A percentile compares a stretch with the other conserved stretches of the same genome.
phyloP scores from a whole-genome alignment of 2,797 vertebrate genomes.

The Sebastes kiyomatsui region DNA sequence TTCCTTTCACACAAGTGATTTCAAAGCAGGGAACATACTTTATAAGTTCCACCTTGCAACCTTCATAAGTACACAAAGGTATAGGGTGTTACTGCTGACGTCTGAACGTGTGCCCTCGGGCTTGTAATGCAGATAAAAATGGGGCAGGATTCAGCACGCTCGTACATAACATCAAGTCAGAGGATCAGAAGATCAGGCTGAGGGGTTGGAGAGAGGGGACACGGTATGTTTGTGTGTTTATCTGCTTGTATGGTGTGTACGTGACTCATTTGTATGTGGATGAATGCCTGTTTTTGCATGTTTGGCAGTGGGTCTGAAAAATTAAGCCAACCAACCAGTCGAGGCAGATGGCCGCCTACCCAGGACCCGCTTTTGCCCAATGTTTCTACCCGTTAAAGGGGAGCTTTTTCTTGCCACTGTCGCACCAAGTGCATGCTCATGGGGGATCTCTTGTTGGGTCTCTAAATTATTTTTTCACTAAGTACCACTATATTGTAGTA shows the following conservation, averaged over 20 bases:
- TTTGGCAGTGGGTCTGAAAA: neutral
- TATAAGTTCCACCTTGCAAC: neutral
- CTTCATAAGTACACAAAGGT: slow-evolving; percentile 6
- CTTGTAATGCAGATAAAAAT: slow-evolving; percentile 43
- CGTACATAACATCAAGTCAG: slow-evolving; percentile 8
- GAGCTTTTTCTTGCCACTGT: too few species aligned
- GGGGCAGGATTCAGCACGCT: slow-evolving; percentile 57
- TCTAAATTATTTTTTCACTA: too few species aligned
- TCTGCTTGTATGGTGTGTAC: neutral
- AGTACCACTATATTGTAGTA: too few species aligned
- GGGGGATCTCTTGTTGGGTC: too few species aligned
- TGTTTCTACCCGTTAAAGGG: too few species aligned
- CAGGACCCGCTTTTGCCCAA: too few species aligned
- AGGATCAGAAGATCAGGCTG: slow-evolving; percentile 23
- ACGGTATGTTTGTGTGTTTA: neutral
- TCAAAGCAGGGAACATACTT: slow-evolving; percentile 34
- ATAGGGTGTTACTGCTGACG: slow-evolving; percentile 8
- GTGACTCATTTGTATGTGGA: neutral
- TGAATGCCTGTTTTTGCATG: slow-evolving; percentile 16
- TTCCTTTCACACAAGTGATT: slow-evolving; percentile 20
- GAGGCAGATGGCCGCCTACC: too few species aligned
- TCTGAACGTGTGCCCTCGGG: slow-evolving; percentile 27
- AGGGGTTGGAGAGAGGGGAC: neutral
- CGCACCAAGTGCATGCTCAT: too few species aligned
- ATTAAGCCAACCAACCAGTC: neutral